These are phyloP conservation scores for Otis tarda DNA, from an alignment of 2,113 vertebrate genomes.

Conservation along the genomic window DNA sequence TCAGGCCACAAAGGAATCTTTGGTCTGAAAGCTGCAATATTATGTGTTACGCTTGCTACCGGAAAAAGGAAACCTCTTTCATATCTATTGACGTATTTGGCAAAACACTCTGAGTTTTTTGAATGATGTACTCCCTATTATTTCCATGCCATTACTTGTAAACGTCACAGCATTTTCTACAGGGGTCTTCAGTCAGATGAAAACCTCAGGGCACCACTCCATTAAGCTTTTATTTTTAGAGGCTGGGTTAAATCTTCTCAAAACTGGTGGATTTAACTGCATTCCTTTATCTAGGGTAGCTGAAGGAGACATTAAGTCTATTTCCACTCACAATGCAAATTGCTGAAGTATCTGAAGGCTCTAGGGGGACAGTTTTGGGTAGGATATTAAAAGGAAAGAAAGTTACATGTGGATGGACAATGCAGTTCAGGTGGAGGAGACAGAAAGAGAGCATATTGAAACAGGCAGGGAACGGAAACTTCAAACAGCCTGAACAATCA, in stretches of 20 bases:
- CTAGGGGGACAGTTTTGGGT: not conserved
- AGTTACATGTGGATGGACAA: not conserved
- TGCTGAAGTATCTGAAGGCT: conserved; percentile 46
- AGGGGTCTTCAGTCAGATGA: conserved; percentile 30
- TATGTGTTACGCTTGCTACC: not conserved
- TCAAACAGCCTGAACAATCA: conserved; percentile 43
- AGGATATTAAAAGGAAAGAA: conserved; percentile 2
- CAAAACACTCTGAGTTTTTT: not conserved
- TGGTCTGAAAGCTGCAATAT: not conserved
- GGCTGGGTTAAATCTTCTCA: conserved; percentile 8
- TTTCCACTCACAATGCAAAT: conserved; percentile 34
- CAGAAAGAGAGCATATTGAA: not conserved
- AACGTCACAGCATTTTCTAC: conserved; percentile 37
- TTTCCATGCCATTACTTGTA: conserved; percentile 50
- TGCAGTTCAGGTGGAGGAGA: not conserved
- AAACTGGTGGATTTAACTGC: conserved; percentile 8
- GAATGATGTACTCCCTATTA: not conserved
- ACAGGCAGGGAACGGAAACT: conserved; percentile 33
- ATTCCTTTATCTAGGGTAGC: conserved; percentile 39
- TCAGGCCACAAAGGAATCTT: not conserved
- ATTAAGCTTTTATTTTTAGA: conserved; percentile 57
- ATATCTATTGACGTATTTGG: not conserved
- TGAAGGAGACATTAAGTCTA: conserved; percentile 49
- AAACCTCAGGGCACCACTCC: conserved; percentile 61
- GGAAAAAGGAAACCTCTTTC: not conserved